Evolutionary conservation across 2,888 invertebrate species (phyloP).

Genomic region (Nemoura dubitans): DNA sequence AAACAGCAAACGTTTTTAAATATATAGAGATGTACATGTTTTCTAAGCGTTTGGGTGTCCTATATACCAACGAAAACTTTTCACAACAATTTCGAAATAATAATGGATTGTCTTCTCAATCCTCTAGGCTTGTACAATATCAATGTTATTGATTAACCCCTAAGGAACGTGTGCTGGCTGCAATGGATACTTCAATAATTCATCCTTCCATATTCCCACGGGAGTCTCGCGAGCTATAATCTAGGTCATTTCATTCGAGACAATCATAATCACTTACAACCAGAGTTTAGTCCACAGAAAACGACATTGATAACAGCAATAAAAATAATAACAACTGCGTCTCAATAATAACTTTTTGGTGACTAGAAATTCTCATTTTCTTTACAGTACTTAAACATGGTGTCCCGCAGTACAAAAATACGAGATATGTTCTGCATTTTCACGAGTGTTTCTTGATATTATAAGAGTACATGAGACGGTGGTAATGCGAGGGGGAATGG

Average conservation of each 20-base stretch:
- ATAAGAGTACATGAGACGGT: neutral
- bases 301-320: neutral
- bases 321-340: neutral
- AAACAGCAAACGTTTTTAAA: neutral
- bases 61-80: neutral
- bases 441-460: neutral
- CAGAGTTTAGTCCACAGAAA: neutral
- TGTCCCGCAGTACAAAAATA: neutral
- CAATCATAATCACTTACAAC: slow-evolving; percentile 9
- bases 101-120: neutral
- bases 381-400: neutral
- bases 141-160: neutral
- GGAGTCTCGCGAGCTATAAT: neutral
- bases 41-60: slow-evolving; percentile 7
- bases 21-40: neutral
- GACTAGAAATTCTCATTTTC: neutral
- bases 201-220: neutral
- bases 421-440: neutral
- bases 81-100: neutral
- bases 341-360: neutral
- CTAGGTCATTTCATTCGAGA: neutral
- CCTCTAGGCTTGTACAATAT: neutral
- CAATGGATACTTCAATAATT: neutral
- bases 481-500: neutral
- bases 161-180: neutral